Conservation (phyloP, 2,888 invertebrate genomes). For the Melinaea menophilus region DNA sequence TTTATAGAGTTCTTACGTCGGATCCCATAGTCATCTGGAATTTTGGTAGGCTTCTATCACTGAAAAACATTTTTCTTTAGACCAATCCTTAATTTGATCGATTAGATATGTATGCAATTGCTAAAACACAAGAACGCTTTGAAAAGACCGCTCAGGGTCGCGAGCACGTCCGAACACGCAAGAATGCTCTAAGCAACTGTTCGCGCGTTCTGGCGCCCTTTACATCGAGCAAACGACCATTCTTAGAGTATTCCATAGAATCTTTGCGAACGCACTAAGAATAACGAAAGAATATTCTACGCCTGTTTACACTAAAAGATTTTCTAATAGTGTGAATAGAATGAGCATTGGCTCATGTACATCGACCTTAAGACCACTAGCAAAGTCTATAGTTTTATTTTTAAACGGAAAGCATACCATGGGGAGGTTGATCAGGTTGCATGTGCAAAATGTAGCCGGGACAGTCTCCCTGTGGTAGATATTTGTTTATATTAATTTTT, state of each 20-base stretch:
- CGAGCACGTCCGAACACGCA: conserved; percentile 22
- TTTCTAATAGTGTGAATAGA: background rate
- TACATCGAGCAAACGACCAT: conserved; percentile 22
- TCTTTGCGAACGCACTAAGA: conserved; percentile 19
- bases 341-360: background rate
- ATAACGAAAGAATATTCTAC: conserved; percentile 11
- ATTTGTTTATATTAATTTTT: too few relatives aligned
- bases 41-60: conserved; percentile 28
- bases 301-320: conserved; percentile 6
- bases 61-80: conserved; percentile 28
- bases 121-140: conserved; percentile 27
- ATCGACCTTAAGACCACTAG: background rate
- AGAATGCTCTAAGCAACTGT: conserved; percentile 28
- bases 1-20: conserved; percentile 31
- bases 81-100: conserved; percentile 26
- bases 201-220: conserved; percentile 17
- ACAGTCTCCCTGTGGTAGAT: too few relatives aligned
- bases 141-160: conserved; percentile 18
- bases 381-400: too few relatives aligned
- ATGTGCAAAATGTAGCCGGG: too few relatives aligned
- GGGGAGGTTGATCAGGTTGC: too few relatives aligned
- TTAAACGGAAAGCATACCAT: conserved; percentile 10
- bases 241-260: conserved; percentile 23
- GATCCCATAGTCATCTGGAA: conserved; percentile 32
- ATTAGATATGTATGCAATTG: conserved; percentile 18